Base-by-base conservation (phyloP, 2,113 vertebrate genomes). In the Oncorhynchus masou region DNA sequence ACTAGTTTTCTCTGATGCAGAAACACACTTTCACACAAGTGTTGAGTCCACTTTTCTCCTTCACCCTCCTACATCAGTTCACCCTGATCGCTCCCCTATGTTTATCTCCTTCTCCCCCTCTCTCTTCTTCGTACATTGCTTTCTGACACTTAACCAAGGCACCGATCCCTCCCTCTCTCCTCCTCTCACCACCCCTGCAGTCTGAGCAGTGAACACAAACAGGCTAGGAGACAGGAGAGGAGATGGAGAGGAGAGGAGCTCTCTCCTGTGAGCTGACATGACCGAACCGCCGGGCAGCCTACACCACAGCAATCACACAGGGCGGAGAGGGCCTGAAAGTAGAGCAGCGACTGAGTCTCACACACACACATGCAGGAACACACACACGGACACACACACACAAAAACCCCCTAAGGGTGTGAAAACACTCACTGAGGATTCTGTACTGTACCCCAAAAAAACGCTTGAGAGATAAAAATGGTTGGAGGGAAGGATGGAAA, bases 371-470 rank as follows among this genome's bases (percentile, higher is more conserved):
- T 11, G 0, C 39, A 45, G 9, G 39, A 11, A 45, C 9, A 45
- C 39, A 45, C 7, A 45, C 39, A 45, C 2, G 2, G 7, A 66
- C 16, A 73, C n/a, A 29, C 4, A 19, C 49, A 62, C 49, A 62
- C 25, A 16, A 27, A 59, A 24, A 25, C 24, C 24, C 68, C 49
- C 79, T 74, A 76, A 76, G 34, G 34, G 34, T 39, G 34, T 39
- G 34, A 39, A 39, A 39, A 39, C 8, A 39, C 34, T 39, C 34
- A 39, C 34, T 39, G 34, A 39, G 34, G 7, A 39, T 39, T 39
- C 34, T 39, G 8, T 39, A 39, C 34, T 39, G 34, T 39, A 39
- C 34, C 34, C 34, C 34, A 0, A 9, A 39, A 39, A 39, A 39
- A 9, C 7, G 2, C 0, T 39, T 0, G 7, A 39, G 34, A 39